A percentile compares a stretch with the other conserved stretches of the same genome.
Evolutionary conservation across 2,888 invertebrate species (phyloP).

Genomic region (Xanthorhoe designata): DNA sequence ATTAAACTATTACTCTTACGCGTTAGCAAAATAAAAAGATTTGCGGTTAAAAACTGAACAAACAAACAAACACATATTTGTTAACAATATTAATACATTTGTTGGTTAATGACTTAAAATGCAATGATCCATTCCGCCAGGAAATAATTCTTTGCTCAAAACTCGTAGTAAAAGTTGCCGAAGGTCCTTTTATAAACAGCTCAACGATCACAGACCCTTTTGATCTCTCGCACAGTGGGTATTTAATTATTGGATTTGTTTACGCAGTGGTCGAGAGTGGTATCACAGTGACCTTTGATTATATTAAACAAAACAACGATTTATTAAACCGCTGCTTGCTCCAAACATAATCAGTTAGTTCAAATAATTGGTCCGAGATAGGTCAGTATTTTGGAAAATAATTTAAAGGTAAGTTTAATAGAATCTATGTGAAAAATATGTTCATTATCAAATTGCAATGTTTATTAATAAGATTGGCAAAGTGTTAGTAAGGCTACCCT

Average conservation of each 20-base stretch:
- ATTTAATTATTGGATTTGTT: slow-evolving; percentile 36
- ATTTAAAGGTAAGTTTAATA: slow-evolving; percentile 17
- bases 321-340: slow-evolving; percentile 46
- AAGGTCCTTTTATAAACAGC: slow-evolving; percentile 27
- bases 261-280: slow-evolving; percentile 33
- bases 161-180: slow-evolving; percentile 20
- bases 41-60: too few relatives aligned
- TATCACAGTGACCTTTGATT: slow-evolving; percentile 56
- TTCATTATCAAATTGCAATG: too few relatives aligned
- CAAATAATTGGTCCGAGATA: slow-evolving; percentile 51
- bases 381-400: slow-evolving; percentile 42
- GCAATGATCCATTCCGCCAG: slow-evolving; percentile 6
- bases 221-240: slow-evolving; percentile 23
- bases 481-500: too few relatives aligned
- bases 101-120: background rate
- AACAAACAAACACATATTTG: too few relatives aligned
- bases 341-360: slow-evolving; percentile 58
- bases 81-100: too few relatives aligned
- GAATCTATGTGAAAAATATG: too few relatives aligned
- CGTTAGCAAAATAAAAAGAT: too few relatives aligned
- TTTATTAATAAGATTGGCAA: too few relatives aligned
- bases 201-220: slow-evolving; percentile 28
- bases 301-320: slow-evolving; percentile 51
- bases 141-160: slow-evolving; percentile 13
- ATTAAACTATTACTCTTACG: too few relatives aligned